These are phyloP conservation scores for Pelobates fuscus DNA, from an alignment of 2,113 vertebrate species.

Conservation along the genomic window DNA sequence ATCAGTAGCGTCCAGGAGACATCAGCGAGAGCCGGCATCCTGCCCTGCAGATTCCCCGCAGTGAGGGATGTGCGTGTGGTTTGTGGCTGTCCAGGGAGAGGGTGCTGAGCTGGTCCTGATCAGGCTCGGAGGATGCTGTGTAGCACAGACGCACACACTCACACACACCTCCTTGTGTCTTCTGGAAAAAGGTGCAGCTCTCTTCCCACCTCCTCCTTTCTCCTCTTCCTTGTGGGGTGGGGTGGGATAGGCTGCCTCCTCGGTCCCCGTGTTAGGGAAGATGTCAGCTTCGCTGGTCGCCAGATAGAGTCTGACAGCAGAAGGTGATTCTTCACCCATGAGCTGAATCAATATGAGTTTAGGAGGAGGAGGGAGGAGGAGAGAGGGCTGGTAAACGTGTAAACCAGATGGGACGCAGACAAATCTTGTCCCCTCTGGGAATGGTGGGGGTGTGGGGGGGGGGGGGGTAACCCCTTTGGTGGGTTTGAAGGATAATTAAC, in stretches of 20 bases:
- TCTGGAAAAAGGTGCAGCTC: slow-evolving; percentile 43
- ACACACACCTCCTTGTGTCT: slow-evolving; percentile 45
- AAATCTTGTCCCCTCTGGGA: slow-evolving; percentile 14
- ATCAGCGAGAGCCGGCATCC: slow-evolving; percentile 9
- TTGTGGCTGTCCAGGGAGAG: not conserved
- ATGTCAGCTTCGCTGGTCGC: not conserved
- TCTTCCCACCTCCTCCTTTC: slow-evolving; percentile 22
- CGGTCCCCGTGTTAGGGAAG: not conserved
- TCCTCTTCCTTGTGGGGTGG: slow-evolving; percentile 5
- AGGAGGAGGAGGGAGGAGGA: not conserved
- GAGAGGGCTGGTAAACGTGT: slow-evolving; percentile 16
- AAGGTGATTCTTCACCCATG: slow-evolving; percentile 32
- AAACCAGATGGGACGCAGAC: slow-evolving; percentile 37
- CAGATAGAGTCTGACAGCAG: slow-evolving; percentile 18
- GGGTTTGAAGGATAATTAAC: not conserved
- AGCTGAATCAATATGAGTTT: slow-evolving; percentile 26
- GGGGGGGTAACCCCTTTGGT: not conserved
- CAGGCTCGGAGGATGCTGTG: not conserved
- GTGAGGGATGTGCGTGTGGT: not conserved
- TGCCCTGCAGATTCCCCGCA: slow-evolving; percentile 17
- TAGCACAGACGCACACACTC: slow-evolving; percentile 7
- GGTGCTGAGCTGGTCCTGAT: not conserved
- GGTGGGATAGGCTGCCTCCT: not conserved
- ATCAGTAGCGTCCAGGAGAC: slow-evolving; percentile 8
- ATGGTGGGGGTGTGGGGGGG: slow-evolving; percentile 2